These are phyloP conservation scores for Parapristionchus giblindavisi DNA, from an alignment of 2,888 invertebrate genomes.

Conservation along the genomic window DNA sequence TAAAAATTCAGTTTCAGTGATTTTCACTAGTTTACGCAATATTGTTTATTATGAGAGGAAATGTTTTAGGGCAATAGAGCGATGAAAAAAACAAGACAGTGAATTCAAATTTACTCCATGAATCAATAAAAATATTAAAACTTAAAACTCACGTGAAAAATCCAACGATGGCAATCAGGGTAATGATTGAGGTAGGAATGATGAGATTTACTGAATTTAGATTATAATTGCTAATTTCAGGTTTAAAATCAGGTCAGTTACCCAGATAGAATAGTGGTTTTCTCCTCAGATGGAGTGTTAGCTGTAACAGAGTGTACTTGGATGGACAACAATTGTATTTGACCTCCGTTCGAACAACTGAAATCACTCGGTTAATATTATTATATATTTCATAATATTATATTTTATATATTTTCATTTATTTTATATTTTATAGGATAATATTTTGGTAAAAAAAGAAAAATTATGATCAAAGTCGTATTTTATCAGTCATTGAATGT, in stretches of 20 bases:
- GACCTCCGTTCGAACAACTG: constrained; percentile 61
- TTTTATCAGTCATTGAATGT: too few relatives aligned
- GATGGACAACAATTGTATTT: constrained; percentile 69
- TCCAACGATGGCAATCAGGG: constrained; percentile 68
- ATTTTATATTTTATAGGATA: too few relatives aligned
- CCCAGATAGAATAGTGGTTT: constrained; percentile 68
- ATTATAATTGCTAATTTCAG: not conserved
- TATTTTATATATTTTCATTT: too few relatives aligned
- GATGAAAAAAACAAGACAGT: too few relatives aligned
- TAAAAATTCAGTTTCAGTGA: too few relatives aligned
- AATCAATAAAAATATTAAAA: not conserved
- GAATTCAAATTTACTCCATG: constrained; percentile 27
- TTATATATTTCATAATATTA: too few relatives aligned
- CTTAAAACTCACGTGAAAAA: constrained; percentile 70
- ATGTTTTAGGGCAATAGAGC: too few relatives aligned
- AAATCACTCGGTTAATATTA: constrained; percentile 41
- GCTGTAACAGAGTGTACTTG: constrained; percentile 67
- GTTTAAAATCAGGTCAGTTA: not conserved
- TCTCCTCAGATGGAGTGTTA: constrained; percentile 63
- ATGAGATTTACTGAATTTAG: constrained; percentile 66
- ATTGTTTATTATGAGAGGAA: too few relatives aligned
- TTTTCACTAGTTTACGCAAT: too few relatives aligned
- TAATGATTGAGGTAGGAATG: constrained; percentile 69
- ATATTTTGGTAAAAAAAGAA: too few relatives aligned
- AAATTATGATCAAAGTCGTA: too few relatives aligned